A percentile compares a stretch with the other conserved stretches of the same genome.
phyloP scores from a whole-genome alignment of 2,113 vertebrate genomes.

The Triplophysa tibetana region DNA sequence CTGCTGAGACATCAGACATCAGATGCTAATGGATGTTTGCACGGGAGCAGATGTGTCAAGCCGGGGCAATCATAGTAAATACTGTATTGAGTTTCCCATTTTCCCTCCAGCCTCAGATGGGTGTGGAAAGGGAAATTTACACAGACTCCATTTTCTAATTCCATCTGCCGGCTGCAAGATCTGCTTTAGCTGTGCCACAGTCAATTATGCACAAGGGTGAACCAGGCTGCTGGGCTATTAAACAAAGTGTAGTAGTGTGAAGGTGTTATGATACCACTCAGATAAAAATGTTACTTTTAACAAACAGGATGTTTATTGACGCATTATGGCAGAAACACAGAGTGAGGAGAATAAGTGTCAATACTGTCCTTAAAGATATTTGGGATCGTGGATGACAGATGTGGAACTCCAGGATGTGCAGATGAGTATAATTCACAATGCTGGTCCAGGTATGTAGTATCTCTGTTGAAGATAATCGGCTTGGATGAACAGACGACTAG shows the following conservation, averaged over 20 bases:
- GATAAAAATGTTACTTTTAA: no score
- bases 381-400: no score
- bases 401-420: no score
- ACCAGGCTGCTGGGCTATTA: not conserved
- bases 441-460: no score
- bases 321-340: no score
- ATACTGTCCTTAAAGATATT: no score
- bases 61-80: conserved; percentile 30
- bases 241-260: not conserved
- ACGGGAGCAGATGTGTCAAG: conserved; percentile 19
- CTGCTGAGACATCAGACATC: conserved; percentile 1
- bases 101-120: not conserved
- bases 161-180: conserved; percentile 22
- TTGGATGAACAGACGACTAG: no score
- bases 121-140: conserved; percentile 27
- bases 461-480: no score
- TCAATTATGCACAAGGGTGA: not conserved
- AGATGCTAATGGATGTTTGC: conserved; percentile 34
- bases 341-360: no score
- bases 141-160: conserved; percentile 20
- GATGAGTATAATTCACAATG: no score
- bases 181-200: not conserved
- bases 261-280: no score
- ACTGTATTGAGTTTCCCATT: conserved; percentile 31
- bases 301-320: no score